These are phyloP conservation scores for Himalopsyche japonica DNA, from an alignment of 2,888 invertebrate species.

Conservation along the genomic window DNA sequence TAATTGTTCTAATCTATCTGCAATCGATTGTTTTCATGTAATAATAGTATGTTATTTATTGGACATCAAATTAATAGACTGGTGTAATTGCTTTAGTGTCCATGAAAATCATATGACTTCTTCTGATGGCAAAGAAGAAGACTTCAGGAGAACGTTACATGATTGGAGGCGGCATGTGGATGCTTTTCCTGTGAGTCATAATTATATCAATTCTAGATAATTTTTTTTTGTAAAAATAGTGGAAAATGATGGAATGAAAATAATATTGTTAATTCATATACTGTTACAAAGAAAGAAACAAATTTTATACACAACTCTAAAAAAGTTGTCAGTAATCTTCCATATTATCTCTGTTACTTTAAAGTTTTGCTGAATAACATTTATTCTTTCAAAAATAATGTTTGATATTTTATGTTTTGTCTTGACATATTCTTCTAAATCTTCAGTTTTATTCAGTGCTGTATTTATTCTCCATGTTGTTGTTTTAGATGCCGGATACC, in stretches of 20 bases:
- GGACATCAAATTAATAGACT: background rate
- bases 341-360: too few relatives aligned
- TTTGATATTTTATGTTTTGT: background rate
- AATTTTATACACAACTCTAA: too few relatives aligned
- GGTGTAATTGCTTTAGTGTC: conserved; percentile 1
- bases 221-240: too few relatives aligned
- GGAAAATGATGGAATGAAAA: too few relatives aligned
- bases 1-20: too few relatives aligned
- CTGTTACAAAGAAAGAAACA: too few relatives aligned
- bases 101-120: conserved; percentile 19
- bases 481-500: conserved; percentile 27
- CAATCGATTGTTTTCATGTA: background rate
- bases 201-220: too few relatives aligned
- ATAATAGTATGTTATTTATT: background rate
- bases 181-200: conserved; percentile 25
- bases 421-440: background rate
- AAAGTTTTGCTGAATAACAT: background rate
- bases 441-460: background rate
- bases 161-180: conserved; percentile 33
- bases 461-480: background rate
- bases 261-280: too few relatives aligned
- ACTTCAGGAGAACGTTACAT: conserved; percentile 28
- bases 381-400: background rate
- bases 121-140: conserved; percentile 21
- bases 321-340: too few relatives aligned